phyloP scores from a whole-genome alignment of 1,140 invertebrate genomes.

The Sinonovacula constricta region DNA sequence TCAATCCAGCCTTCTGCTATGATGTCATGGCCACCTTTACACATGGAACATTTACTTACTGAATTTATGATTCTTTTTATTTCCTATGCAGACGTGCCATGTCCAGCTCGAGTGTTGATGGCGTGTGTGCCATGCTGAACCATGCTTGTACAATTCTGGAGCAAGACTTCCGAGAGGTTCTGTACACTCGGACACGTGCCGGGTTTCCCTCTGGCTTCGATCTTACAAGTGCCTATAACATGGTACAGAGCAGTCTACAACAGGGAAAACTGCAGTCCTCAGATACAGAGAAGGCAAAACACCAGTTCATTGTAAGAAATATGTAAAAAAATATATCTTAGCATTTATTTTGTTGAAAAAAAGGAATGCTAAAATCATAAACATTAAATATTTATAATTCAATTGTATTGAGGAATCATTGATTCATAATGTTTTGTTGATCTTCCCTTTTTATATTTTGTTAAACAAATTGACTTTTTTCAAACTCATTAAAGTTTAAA shows the following conservation, averaged over 20 bases:
- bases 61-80: constrained; percentile 42
- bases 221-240: constrained; percentile 81
- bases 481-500: too few relatives aligned
- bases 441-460: too few relatives aligned
- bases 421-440: too few relatives aligned
- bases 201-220: constrained; percentile 85
- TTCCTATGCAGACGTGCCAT: constrained; percentile 86
- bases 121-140: constrained; percentile 97
- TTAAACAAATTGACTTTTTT: too few relatives aligned
- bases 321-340: too few relatives aligned
- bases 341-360: too few relatives aligned
- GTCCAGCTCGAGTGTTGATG: constrained; percentile 94
- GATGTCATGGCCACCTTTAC: neutral
- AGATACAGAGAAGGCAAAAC: constrained; percentile 86
- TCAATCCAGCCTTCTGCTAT: neutral
- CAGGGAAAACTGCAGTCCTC: constrained; percentile 89
- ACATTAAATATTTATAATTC: too few relatives aligned
- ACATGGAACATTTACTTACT: neutral
- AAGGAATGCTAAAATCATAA: too few relatives aligned
- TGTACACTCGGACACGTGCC: constrained; percentile 87
- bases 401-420: too few relatives aligned
- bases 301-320: constrained; percentile 86
- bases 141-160: constrained; percentile 94
- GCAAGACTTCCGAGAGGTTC: constrained; percentile 88
- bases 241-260: constrained; percentile 89